Evolutionary conservation across 2,113 vertebrate species (phyloP).

Genomic region (Tautogolabrus adspersus): DNA sequence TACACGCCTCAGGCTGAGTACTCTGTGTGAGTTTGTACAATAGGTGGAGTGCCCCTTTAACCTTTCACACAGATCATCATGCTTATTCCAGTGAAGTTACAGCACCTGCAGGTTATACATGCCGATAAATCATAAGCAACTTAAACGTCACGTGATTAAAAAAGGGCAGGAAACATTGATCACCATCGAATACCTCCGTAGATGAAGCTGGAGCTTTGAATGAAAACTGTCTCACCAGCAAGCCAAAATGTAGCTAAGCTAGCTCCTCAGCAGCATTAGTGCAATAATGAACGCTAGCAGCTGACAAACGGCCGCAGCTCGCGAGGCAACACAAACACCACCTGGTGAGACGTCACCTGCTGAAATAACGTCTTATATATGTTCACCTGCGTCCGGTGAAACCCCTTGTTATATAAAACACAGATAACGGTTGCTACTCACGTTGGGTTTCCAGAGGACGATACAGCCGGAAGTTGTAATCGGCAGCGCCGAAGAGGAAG

Average conservation of each 20-base stretch:
- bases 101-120: neutral
- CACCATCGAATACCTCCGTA: accelerated
- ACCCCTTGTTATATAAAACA: conserved; percentile 5
- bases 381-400: neutral
- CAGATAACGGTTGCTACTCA: conserved; percentile 63
- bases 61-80: conserved; percentile 46
- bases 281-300: conserved; percentile 1
- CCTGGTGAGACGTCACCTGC: too few species aligned
- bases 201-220: neutral
- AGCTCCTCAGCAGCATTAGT: conserved; percentile 5
- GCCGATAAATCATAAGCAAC: accelerated
- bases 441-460: conserved; percentile 78
- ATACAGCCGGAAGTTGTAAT: conserved; percentile 61
- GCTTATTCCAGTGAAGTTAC: conserved; percentile 30
- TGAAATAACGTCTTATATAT: neutral
- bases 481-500: conserved; percentile 42
- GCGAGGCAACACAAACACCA: neutral
- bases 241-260: conserved; percentile 33
- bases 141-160: accelerated
- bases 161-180: accelerated
- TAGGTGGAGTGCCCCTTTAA: conserved; percentile 44
- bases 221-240: neutral
- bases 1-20: too few species aligned
- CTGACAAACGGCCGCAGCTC: neutral
- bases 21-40: neutral